Evolutionary conservation across 64 coral and sea anemone genomes (phyloP), one percentile per base, ranked within the genome.

Genomic region (Actinia tenebrosa): DNA sequence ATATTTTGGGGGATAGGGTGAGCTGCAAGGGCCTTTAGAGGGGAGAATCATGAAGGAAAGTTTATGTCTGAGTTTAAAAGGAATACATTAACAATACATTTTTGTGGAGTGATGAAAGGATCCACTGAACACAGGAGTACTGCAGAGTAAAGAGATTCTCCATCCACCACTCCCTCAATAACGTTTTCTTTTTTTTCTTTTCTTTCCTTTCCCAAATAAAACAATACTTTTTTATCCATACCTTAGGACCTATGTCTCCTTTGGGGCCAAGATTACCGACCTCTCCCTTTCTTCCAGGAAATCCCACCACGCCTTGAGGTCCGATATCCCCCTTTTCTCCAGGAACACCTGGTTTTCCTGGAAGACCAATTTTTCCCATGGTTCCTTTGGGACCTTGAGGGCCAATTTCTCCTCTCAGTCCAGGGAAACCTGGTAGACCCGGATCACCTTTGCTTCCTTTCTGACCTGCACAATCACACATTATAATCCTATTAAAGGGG

Each of bases 351-450:
- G 83, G 83, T 59, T 42, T 85, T 61, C 83, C 83, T 27, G 50
- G 50, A 85, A 45, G 83, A 37, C 83, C 83, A 61, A 26, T 9
- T 16, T 59, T 44, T 85, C 83, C 83, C n/a, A 19, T 64, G 16
- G 46, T 17, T 62, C 83, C 83, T 85, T 45, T 45, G 5, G 83
- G 83, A 59, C 83, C 83, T 85, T 61, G 23, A 45, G 46, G 56
- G 30, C 83, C 83, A 10, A 85, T 10, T 54, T 85, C 83, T 61
- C 83, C 83, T 44, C 16, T 85, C 13, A 85, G 55, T 7, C 83
- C 83, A 25, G 83, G 83, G 53, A 10, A 85, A 44, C 83, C 83
- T 10, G 83, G 83, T 2, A 25, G 16, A 62, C 83, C 83, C 14
- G 83, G 83, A 58, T 63, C 83, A 6, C 83, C 83, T 60, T 59